Evolutionary conservation across 2,797 vertebrate species (phyloP), one percentile per base, ranked within the genome.

Genomic region (Rhyacichthys aspro): DNA sequence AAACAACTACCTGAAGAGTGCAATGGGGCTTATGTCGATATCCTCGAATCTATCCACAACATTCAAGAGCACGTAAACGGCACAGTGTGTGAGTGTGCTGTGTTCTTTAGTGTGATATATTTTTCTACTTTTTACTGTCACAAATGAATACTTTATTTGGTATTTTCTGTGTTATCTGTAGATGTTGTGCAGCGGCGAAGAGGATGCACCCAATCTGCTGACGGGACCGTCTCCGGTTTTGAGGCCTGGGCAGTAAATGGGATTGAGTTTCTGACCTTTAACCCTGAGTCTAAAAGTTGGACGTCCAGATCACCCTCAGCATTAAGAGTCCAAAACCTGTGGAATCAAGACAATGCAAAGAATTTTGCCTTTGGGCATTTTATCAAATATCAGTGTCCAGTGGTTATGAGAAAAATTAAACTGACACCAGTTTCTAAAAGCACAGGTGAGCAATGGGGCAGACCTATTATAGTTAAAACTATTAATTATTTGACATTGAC

Each of bases 171-270:
- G n/a, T n/a, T n/a, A 16, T 43, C 18, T 44, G 4, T 17, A 70
- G 56, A 19, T 55, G 57, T 50, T 34, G n/a, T 71, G 9, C 62
- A 71, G 28, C 39, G 59, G 5, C 15, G 59, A 10, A 39, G 50
- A 1, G 69, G 50, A 10, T 71, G 69, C 45, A 42, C 36, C 50
- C 41, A 10, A 8, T 50, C 45, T 12, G 9, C 38, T 7, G 14
- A 41, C 49, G 68, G 50, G 15, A 50, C 0, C 0, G 23, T 60
- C 7, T 59, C 43, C 23, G 17, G 16, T 34, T 72, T 56, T 66
- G 69, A 72, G 15, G 11, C 9, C 42, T 71, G 69, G 62, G 52
- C 62, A 44, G 34, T 71, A 33, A 32, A 45, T 36, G 62, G 56
- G 6, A 15, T 1, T 5, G 45, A 56, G 34, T 71, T 71, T 10